A percentile compares a stretch with the other conserved stretches of the same genome.
These are phyloP conservation scores for Mastomys natalensis DNA, from an alignment of 2,113 vertebrate species.

Conservation along the genomic window DNA sequence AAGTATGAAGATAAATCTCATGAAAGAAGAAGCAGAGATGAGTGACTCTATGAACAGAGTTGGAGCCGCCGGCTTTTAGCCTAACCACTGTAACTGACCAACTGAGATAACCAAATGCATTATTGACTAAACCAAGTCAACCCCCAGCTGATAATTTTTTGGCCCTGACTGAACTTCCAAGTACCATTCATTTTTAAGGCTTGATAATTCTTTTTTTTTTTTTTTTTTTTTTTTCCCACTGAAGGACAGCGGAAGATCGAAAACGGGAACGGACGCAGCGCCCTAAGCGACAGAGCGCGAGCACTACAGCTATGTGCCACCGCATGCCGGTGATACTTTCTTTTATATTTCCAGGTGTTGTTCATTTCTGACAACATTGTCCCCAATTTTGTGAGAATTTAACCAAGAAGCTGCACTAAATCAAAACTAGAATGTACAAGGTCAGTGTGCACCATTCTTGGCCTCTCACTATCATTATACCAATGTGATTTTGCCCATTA, in stretches of 20 bases:
- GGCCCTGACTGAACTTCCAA: constrained; percentile 26
- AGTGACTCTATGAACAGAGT: background rate
- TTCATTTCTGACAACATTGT: constrained; percentile 34
- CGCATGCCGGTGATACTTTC: no score
- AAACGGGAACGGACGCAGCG: no score
- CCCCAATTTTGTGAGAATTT: background rate
- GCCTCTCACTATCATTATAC: background rate
- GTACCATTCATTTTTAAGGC: constrained; percentile 42
- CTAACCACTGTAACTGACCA: background rate
- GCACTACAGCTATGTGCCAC: no score
- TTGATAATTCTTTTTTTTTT: no score
- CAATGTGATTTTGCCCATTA: constrained; percentile 30
- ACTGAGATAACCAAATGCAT: background rate
- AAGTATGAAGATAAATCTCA: background rate
- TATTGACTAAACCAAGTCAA: background rate
- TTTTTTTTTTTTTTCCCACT: no score
- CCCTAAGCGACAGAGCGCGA: no score
- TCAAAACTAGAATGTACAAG: background rate
- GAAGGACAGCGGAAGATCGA: no score
- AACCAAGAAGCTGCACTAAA: background rate
- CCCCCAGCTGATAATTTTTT: background rate
- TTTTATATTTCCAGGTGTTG: constrained; percentile 9
- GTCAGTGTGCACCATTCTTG: background rate
- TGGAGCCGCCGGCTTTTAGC: background rate
- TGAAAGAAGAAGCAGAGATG: background rate